Percentiles rank a stretch among this genome's conserved stretches.
These are phyloP conservation scores for Ashinkailepas kermadecensis DNA, from an alignment of 2,888 invertebrate species.

Conservation along the genomic window DNA sequence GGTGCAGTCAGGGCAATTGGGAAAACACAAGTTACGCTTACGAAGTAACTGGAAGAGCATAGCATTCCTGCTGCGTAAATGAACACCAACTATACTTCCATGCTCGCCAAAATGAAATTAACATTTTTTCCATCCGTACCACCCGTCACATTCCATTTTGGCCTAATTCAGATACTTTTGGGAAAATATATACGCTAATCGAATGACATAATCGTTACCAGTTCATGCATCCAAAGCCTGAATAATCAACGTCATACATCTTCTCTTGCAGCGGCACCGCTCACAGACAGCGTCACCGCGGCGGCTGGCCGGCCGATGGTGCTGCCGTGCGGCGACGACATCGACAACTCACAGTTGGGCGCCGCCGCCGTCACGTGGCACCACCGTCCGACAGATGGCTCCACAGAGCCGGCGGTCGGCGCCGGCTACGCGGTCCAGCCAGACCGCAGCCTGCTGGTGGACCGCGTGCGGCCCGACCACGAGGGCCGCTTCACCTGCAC, in stretches of 20 bases:
- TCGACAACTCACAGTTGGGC: background rate
- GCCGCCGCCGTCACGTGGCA: background rate
- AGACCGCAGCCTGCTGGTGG: background rate
- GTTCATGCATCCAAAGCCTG: no score
- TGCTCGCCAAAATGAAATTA: no score
- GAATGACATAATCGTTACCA: no score
- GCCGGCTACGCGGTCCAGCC: background rate
- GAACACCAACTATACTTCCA: no score
- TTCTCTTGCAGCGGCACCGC: background rate
- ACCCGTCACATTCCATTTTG: no score
- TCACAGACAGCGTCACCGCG: background rate
- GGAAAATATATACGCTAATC: no score
- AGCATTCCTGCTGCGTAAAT: no score
- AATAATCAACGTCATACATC: background rate
- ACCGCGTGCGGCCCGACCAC: background rate
- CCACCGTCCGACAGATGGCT: background rate
- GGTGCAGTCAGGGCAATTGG: no score
- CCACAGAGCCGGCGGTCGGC: background rate
- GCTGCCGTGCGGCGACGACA: constrained; percentile 9
- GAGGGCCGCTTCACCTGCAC: constrained; percentile 2
- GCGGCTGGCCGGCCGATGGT: background rate
- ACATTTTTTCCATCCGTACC: no score
- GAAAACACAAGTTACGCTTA: no score
- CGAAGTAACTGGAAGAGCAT: no score
- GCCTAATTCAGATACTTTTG: no score